phyloP scores from a whole-genome alignment of 2,888 invertebrate genomes.

The Cacoxenus indagator region DNA sequence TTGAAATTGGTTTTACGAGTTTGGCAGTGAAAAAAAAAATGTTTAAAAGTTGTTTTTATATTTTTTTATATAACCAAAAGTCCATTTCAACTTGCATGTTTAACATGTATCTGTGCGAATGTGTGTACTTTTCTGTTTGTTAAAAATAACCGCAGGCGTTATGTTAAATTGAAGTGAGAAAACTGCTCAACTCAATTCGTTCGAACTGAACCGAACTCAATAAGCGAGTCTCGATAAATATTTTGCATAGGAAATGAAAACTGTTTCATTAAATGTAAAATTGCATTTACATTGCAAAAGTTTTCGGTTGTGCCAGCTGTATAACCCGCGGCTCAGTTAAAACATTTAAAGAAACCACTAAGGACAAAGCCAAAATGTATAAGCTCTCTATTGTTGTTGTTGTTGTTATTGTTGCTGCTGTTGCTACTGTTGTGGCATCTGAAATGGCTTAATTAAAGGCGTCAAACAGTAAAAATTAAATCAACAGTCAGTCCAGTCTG shows the following conservation, averaged over 20 bases:
- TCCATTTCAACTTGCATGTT: background rate
- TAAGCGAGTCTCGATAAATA: conserved; percentile 47
- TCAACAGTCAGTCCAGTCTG: conserved; percentile 34
- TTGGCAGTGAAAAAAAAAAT: conserved; percentile 31
- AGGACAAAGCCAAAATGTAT: background rate
- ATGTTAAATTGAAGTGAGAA: conserved; percentile 19
- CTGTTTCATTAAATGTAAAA: conserved; percentile 11
- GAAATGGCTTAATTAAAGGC: conserved; percentile 46
- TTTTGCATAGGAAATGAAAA: conserved; percentile 46
- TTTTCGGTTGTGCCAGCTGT: background rate
- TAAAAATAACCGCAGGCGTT: conserved; percentile 53
- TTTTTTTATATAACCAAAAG: conserved; percentile 2
- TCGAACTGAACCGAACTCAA: background rate
- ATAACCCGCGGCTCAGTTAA: background rate
- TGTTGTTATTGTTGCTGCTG: too few relatives aligned
- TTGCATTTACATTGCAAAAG: conserved; percentile 24
- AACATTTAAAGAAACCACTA: conserved; percentile 8
- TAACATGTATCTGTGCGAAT: background rate
- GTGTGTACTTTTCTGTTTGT: conserved; percentile 40
- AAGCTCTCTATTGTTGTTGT: too few relatives aligned
- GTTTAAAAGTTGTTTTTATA: too few relatives aligned
- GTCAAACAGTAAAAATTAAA: conserved; percentile 43
- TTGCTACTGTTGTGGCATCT: background rate
- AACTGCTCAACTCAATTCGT: conserved; percentile 5
- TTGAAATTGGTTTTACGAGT: conserved; percentile 57